Conservation (phyloP, 30 jellyfish, hydroid and myxozoan species). For the Catostylus mosaicus region DNA sequence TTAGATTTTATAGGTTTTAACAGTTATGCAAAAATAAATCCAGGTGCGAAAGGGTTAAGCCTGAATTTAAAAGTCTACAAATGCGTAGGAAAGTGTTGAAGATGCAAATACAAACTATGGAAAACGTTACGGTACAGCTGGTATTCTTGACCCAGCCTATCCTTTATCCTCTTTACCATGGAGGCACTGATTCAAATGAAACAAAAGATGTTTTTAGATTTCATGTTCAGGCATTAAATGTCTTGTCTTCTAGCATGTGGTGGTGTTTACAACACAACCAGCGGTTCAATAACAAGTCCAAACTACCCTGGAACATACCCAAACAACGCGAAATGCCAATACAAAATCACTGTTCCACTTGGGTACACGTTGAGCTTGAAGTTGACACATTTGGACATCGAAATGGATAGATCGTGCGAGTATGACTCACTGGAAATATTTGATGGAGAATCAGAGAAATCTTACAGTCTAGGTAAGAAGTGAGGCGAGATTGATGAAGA, state of each 20-base stretch:
- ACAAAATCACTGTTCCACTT: constrained; percentile 47
- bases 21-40: too few species aligned
- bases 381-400: constrained; percentile 52
- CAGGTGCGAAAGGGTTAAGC: too few species aligned
- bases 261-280: constrained; percentile 56
- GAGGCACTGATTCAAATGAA: too few species aligned
- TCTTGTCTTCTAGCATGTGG: constrained; percentile 50
- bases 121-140: too few species aligned
- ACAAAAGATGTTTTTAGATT: too few species aligned
- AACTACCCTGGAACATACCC: constrained; percentile 70
- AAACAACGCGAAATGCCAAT: constrained; percentile 52
- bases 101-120: too few species aligned
- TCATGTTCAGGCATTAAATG: too few species aligned
- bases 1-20: too few species aligned
- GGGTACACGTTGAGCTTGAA: constrained; percentile 43
- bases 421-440: constrained; percentile 38
- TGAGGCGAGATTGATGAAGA: neutral
- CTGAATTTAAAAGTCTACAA: too few species aligned
- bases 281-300: constrained; percentile 63
- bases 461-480: constrained; percentile 54
- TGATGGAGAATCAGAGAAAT: constrained; percentile 60
- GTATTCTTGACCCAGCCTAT: too few species aligned
- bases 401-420: constrained; percentile 49
- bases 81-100: too few species aligned
- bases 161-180: too few species aligned